Evolutionary conservation across 2,888 invertebrate species (phyloP).

Genomic region (Eupithecia subumbrata): DNA sequence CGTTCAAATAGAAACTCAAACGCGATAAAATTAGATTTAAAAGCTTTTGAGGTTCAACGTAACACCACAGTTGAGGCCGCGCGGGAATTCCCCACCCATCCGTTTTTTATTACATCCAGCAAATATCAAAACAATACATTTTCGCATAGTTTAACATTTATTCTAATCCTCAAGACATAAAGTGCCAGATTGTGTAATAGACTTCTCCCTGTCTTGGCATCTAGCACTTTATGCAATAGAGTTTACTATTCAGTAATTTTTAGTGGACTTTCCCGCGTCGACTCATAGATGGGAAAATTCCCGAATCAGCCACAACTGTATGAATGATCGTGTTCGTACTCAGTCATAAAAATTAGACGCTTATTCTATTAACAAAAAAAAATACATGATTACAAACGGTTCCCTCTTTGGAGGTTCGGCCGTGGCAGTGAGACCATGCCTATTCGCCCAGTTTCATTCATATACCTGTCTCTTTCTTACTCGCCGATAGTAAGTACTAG

Average conservation of each 20-base stretch:
- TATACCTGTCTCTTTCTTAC: constrained; percentile 1
- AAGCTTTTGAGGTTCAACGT: constrained; percentile 20
- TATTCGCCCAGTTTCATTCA: constrained; percentile 6
- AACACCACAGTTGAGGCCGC: constrained; percentile 1
- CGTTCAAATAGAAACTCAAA: constrained; percentile 10
- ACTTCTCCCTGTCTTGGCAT: background rate
- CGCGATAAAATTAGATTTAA: constrained; percentile 14
- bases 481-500: background rate
- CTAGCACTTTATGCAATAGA: background rate
- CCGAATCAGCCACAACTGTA: background rate
- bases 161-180: background rate
- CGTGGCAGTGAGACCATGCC: constrained; percentile 17
- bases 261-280: background rate
- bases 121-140: background rate
- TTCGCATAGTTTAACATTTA: background rate
- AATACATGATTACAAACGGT: constrained; percentile 36
- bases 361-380: constrained; percentile 37
- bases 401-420: constrained; percentile 5
- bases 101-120: background rate
- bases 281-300: background rate
- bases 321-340: background rate
- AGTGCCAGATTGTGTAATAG: background rate
- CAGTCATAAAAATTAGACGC: constrained; percentile 25
- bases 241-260: background rate
- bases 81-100: background rate